These are phyloP conservation scores for Ardeotis arabs DNA, from an alignment of 2,113 vertebrate species.

Conservation along the genomic window DNA sequence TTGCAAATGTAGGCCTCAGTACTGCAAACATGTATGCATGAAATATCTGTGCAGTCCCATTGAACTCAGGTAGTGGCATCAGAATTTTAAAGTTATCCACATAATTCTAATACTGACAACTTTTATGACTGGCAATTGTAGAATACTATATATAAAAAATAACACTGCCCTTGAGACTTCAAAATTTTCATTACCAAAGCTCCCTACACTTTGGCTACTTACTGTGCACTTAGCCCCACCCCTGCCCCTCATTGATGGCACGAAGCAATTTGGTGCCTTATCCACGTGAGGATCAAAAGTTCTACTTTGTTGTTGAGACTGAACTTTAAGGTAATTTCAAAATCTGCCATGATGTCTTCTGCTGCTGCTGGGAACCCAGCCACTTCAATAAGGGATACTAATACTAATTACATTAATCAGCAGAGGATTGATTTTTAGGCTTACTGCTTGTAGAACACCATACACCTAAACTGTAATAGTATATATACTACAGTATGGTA, in stretches of 20 bases:
- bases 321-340: background rate
- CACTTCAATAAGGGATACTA: background rate
- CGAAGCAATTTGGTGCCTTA: background rate
- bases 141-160: background rate
- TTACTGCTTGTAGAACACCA: background rate
- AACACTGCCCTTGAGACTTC: background rate
- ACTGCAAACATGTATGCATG: background rate
- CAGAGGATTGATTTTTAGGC: background rate
- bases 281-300: background rate
- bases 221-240: background rate
- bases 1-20: background rate
- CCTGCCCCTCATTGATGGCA: fast-evolving
- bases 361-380: background rate
- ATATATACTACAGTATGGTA: background rate
- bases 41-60: background rate
- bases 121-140: background rate
- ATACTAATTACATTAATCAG: background rate
- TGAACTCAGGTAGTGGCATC: background rate
- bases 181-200: background rate
- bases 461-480: background rate
- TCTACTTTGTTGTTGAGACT: background rate
- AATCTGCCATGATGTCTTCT: background rate
- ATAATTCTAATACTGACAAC: background rate
- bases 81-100: background rate
- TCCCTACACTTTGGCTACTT: background rate